These are phyloP conservation scores for Portunus trituberculatus DNA, from an alignment of 1,140 invertebrate species.

Conservation along the genomic window DNA sequence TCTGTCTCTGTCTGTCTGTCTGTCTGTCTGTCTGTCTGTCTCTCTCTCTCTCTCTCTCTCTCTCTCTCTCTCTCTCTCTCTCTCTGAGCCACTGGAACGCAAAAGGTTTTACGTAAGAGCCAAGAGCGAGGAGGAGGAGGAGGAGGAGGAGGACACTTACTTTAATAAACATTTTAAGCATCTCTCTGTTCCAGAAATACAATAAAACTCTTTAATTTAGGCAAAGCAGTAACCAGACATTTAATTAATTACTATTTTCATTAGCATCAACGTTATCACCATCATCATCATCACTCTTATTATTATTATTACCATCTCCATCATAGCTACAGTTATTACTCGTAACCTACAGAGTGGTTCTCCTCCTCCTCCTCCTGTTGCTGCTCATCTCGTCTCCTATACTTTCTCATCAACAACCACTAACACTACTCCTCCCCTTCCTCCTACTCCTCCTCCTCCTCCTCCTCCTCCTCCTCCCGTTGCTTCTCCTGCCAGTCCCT, in stretches of 20 bases:
- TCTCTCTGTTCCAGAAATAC: too few species aligned
- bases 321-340: neutral
- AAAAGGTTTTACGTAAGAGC: neutral
- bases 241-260: too few species aligned
- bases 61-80: slow-evolving; percentile 21
- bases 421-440: too few species aligned
- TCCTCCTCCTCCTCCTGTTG: neutral
- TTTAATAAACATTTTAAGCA: too few species aligned
- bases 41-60: neutral
- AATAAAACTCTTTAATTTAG: too few species aligned
- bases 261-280: too few species aligned
- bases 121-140: too few species aligned
- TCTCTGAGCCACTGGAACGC: neutral
- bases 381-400: neutral
- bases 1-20: neutral
- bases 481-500: neutral
- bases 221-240: too few species aligned
- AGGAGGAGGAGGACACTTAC: too few species aligned
- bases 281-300: neutral
- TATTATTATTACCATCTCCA: neutral
- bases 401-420: too few species aligned
- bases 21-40: neutral
- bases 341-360: neutral
- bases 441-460: neutral
- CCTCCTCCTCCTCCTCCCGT: neutral